Conservation (phyloP, 2,113 vertebrate genomes). For the Loxodonta africana region DNA sequence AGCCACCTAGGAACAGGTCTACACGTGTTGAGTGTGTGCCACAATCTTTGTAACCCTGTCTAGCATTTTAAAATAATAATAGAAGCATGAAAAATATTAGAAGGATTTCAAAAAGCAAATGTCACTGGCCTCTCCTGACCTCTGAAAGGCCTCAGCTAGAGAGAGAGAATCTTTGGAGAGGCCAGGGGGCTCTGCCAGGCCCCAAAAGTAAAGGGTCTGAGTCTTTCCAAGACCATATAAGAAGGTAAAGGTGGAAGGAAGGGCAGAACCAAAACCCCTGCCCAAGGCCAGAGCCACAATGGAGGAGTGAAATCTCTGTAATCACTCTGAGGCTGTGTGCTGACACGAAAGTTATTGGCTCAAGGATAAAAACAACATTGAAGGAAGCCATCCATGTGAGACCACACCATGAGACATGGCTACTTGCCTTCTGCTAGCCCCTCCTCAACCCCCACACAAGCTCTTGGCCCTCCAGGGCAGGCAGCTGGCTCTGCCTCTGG, state of each 20-base stretch:
- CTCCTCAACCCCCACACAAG: not conserved
- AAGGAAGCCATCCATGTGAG: not conserved
- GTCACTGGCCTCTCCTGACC: rapidly evolving
- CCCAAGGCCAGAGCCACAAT: not conserved
- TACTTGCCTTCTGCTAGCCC: not conserved
- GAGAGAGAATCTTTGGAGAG: not conserved
- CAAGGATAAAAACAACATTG: not conserved
- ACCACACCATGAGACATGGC: not conserved
- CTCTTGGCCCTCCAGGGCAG: not conserved
- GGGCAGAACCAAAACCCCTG: not conserved
- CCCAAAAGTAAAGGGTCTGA: too few relatives aligned
- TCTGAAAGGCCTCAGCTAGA: not conserved
- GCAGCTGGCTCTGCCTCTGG: not conserved
- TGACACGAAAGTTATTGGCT: not conserved
- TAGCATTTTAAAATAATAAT: not conserved
- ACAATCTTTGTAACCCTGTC: not conserved
- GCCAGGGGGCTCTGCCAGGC: not conserved
- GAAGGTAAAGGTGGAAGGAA: not conserved
- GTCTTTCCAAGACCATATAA: not conserved
- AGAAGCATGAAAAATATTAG: not conserved
- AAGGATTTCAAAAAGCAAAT: not conserved
- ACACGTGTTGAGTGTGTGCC: not conserved
- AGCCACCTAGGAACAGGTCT: not conserved
- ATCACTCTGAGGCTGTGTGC: not conserved
- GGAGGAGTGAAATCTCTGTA: not conserved